These are phyloP conservation scores for Lytechinus pictus DNA, from an alignment of 35 echinoderm and acorn worm species.

Conservation along the genomic window DNA sequence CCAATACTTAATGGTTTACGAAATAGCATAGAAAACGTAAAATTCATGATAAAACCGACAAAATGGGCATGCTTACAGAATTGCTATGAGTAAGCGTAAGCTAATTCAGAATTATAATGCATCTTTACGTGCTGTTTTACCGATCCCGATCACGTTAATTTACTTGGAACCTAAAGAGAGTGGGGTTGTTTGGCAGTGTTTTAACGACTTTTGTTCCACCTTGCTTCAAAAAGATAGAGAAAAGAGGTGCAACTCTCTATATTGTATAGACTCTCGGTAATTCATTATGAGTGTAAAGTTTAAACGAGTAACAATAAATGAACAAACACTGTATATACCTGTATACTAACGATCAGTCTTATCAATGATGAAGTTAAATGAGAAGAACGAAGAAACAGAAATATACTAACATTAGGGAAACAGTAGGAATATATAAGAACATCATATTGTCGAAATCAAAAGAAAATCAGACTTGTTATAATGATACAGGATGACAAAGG, in stretches of 20 bases:
- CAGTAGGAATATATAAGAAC: too few species aligned
- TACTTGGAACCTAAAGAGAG: background rate
- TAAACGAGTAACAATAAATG: too few species aligned
- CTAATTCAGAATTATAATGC: constrained; percentile 3
- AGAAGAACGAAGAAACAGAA: background rate
- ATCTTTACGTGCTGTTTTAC: background rate
- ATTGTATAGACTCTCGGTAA: background rate
- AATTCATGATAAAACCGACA: background rate
- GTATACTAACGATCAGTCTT: too few species aligned
- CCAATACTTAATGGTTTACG: background rate
- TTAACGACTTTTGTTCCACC: background rate
- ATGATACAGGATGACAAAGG: too few species aligned
- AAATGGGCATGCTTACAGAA: background rate
- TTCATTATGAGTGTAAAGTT: too few species aligned
- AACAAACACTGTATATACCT: too few species aligned
- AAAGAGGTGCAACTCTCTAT: background rate
- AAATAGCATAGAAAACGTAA: background rate
- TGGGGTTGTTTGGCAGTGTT: background rate
- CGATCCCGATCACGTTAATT: background rate
- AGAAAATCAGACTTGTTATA: too few species aligned
- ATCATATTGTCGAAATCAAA: too few species aligned
- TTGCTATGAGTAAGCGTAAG: background rate
- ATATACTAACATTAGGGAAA: too few species aligned
- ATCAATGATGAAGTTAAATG: background rate
- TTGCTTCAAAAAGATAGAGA: background rate